Conservation (phyloP, 2,113 vertebrate species). For the Stercorarius parasiticus region DNA sequence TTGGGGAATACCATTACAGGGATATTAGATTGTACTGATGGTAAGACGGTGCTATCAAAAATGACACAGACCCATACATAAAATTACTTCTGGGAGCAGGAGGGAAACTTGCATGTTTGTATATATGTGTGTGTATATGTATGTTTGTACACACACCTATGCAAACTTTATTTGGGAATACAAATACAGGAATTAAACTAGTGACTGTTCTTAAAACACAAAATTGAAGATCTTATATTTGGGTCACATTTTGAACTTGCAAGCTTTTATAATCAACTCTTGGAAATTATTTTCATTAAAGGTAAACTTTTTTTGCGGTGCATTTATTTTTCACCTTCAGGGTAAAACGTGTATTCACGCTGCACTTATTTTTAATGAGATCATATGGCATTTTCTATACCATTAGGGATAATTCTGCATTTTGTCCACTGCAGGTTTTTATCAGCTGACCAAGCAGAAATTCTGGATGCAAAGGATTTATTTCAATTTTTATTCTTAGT, state of each 20-base stretch:
- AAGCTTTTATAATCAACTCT: neutral
- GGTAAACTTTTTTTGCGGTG: neutral
- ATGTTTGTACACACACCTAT: neutral
- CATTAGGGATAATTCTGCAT: neutral
- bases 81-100: constrained; percentile 14
- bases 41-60: constrained; percentile 46
- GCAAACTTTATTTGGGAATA: neutral
- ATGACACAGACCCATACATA: constrained; percentile 27
- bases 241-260: neutral
- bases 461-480: neutral
- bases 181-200: neutral
- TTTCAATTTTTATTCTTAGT: neutral
- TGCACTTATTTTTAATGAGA: neutral
- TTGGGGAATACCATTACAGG: constrained; percentile 68
- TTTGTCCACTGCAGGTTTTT: neutral
- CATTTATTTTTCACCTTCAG: neutral
- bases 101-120: neutral
- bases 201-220: neutral
- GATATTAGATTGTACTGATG: constrained; percentile 59
- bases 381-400: neutral
- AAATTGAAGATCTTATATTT: neutral
- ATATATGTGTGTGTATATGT: neutral
- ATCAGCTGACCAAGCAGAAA: neutral
- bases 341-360: neutral
- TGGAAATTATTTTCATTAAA: neutral